Conservation (phyloP, 2,113 vertebrate genomes). For the Cyanocitta stelleri region DNA sequence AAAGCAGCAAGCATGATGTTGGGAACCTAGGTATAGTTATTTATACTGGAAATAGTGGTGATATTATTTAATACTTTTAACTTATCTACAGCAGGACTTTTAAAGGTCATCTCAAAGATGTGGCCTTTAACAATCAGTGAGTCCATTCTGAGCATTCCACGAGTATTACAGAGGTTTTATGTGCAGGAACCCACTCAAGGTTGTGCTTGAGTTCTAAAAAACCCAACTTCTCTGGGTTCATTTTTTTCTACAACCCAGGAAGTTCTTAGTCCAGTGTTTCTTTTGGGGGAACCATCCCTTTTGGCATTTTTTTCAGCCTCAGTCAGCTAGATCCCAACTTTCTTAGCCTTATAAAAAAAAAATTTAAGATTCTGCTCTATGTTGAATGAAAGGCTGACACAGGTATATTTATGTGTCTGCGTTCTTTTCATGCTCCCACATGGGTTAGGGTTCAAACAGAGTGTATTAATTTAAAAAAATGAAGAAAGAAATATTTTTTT, state of each 20-base stretch:
- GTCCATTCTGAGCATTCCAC: not conserved
- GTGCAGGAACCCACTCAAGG: not conserved
- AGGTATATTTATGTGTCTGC: not conserved
- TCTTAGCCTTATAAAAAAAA: not conserved
- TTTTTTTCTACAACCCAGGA: not conserved
- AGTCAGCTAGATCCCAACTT: not conserved
- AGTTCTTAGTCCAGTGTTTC: not conserved
- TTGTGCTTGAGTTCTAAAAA: not conserved
- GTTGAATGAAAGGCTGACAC: not conserved
- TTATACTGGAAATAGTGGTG: not conserved
- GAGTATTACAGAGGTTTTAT: not conserved
- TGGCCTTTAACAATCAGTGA: not conserved
- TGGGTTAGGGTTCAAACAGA: not conserved
- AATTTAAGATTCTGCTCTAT: not conserved
- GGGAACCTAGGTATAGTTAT: not conserved
- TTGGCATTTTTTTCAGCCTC: not conserved
- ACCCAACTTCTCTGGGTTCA: no score
- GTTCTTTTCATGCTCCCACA: not conserved
- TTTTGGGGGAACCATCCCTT: not conserved
- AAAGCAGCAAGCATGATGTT: not conserved
- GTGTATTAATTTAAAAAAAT: not conserved
- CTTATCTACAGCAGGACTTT: accelerated
- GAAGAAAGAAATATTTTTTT: not conserved
- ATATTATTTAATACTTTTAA: not conserved
- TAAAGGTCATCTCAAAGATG: not conserved